Percentiles rank a stretch among this genome's conserved stretches.
Evolutionary conservation across 2,113 vertebrate species (phyloP).

Genomic region (Donacobius atricapilla): DNA sequence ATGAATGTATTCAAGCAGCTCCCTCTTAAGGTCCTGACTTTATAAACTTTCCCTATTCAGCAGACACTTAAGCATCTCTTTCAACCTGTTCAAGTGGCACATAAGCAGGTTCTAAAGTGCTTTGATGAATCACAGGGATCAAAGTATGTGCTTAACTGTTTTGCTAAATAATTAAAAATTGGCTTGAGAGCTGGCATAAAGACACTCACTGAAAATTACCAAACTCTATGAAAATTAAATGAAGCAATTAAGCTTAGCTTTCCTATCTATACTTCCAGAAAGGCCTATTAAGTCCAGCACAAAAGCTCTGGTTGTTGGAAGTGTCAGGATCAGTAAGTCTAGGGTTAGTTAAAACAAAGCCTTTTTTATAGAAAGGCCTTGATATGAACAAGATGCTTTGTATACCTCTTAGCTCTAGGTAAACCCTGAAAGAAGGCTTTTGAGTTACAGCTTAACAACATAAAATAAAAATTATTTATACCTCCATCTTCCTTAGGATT

Average conservation of each 20-base stretch:
- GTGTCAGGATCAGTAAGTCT: not conserved
- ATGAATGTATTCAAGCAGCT: not conserved
- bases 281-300: not conserved
- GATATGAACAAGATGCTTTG: not conserved
- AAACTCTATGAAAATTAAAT: conserved; percentile 29
- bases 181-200: conserved; percentile 10
- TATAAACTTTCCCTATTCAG: not conserved
- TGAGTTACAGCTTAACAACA: not conserved
- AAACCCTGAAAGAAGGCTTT: not conserved
- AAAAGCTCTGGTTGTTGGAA: not conserved
- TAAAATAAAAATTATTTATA: not conserved
- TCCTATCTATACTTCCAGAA: conserved; percentile 10
- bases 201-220: conserved; percentile 21
- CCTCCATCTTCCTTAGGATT: not conserved
- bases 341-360: not conserved
- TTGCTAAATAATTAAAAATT: conserved; percentile 54
- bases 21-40: not conserved
- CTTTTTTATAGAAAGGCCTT: not conserved
- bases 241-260: conserved; percentile 1
- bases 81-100: not conserved
- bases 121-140: conserved; percentile 13
- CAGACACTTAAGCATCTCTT: not conserved
- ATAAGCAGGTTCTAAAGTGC: conserved; percentile 10
- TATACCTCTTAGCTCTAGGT: not conserved
- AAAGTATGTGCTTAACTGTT: conserved; percentile 28